phyloP scores from a whole-genome alignment of 2,113 vertebrate genomes.

The Struthio camelus region DNA sequence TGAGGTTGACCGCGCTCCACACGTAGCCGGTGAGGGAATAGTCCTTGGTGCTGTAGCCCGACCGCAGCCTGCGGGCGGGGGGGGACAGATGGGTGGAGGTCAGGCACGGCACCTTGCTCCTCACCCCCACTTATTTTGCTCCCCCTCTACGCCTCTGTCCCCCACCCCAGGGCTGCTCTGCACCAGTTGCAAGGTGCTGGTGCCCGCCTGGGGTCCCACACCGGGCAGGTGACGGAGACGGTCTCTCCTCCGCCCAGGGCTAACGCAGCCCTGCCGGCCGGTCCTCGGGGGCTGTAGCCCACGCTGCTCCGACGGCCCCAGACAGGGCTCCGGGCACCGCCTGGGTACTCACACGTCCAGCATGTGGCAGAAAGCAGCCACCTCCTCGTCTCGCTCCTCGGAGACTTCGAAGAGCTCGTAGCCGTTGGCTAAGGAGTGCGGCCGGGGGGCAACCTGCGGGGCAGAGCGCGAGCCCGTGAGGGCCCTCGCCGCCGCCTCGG shows the following conservation, averaged over 20 bases:
- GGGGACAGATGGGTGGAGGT: neutral
- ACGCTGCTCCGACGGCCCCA: neutral
- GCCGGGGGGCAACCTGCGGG: slow-evolving; percentile 71
- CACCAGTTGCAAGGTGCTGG: too few species aligned
- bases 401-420: slow-evolving; percentile 95
- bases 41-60: slow-evolving; percentile 75
- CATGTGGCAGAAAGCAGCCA: slow-evolving; percentile 96
- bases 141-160: fast-evolving
- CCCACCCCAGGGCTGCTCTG: neutral
- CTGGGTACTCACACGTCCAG: slow-evolving; percentile 88
- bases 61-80: slow-evolving; percentile 79
- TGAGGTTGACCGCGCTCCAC: slow-evolving; percentile 84
- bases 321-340: fast-evolving
- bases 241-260: too few species aligned
- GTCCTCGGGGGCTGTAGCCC: neutral
- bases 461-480: neutral
- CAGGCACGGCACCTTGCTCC: neutral
- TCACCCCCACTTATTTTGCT: neutral
- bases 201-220: too few species aligned
- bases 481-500: too few species aligned
- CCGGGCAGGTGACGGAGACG: too few species aligned
- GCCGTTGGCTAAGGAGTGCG: slow-evolving; percentile 76
- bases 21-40: slow-evolving; percentile 83
- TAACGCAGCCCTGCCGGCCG: too few species aligned
- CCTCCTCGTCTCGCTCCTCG: slow-evolving; percentile 94